Percentiles rank a stretch among this genome's conserved stretches.
Conservation (phyloP, 2,797 vertebrate species). For the Benthosema pterotum region DNA sequence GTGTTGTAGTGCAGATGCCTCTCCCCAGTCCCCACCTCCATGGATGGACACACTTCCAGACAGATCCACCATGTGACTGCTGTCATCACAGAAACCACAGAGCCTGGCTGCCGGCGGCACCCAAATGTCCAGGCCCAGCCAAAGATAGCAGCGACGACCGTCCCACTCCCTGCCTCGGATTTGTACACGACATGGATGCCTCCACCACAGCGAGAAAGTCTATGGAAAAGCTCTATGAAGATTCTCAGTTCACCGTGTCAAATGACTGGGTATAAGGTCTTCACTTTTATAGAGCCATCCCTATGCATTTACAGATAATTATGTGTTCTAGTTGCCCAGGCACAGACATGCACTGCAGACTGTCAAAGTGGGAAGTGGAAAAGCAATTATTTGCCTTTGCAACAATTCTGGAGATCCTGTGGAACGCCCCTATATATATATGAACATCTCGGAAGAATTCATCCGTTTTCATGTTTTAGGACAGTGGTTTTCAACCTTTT, state of each 20-base stretch:
- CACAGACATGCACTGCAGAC: conserved; percentile 49
- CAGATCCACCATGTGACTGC: conserved; percentile 58
- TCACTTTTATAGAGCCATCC: conserved; percentile 59
- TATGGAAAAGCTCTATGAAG: conserved; percentile 54
- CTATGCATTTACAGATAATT: conserved; percentile 55
- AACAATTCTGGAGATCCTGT: conserved; percentile 35
- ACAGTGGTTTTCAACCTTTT: too few species aligned
- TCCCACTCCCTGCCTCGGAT: conserved; percentile 23
- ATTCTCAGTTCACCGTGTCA: conserved; percentile 59
- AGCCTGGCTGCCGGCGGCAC: conserved; percentile 50
- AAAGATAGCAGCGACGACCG: conserved; percentile 62
- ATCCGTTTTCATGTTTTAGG: conserved; percentile 9
- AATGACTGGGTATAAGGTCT: conserved; percentile 56
- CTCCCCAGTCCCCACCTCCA: conserved; percentile 51
- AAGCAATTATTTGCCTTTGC: conserved; percentile 54
- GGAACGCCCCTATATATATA: background rate
- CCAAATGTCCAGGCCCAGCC: conserved; percentile 58
- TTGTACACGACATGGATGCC: conserved; percentile 10
- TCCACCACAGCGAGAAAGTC: conserved; percentile 46
- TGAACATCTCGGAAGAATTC: conserved; percentile 25
- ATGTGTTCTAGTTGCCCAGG: conserved; percentile 39
- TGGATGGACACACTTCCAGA: conserved; percentile 35
- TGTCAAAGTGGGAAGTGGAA: conserved; percentile 58
- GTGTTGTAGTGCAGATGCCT: conserved; percentile 12
- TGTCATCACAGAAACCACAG: conserved; percentile 53